Base-by-base conservation (phyloP, 2,888 invertebrate species). In the Drosophila neotestacea region DNA sequence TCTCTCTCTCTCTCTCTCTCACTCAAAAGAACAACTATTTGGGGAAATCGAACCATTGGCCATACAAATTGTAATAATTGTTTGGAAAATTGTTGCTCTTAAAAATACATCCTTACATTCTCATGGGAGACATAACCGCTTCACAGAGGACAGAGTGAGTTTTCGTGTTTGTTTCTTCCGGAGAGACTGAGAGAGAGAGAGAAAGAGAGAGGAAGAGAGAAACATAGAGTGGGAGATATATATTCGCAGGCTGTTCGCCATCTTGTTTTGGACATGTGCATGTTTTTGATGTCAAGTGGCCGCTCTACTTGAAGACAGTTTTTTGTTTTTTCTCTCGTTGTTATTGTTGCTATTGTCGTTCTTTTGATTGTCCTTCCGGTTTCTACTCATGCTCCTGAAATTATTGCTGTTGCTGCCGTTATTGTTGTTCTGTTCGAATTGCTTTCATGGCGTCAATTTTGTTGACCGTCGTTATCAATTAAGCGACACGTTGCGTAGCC, bases 391-490 rank as follows among this genome's bases (percentile, higher is more conserved):
- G 50, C 28, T 41, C 16, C 6, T 36, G 44, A 38, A 30, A 32
- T 48, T 44, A 32, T 38, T 59, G 51, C 30, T 61, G 39, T 47
- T 46, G 41, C 41, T 55, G 51, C 46, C 38, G 30, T 59, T 70
- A 51, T 48, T 51, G 56, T 41, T 79, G 66, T 64, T 69, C 59
- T 61, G 62, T 51, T 60, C 48, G 39, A 22, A 73, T 61, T 55
- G 74, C 70, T 52, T 74, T 4, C 11, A 44, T 11, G 6, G 11
- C 22, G 9, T 22, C 77, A 84, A 83, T 87, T 85, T 88, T 68
- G 88, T 87, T 87, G 85, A 85, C 62, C 62, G 79, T 85, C 88
- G 85, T 83, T 88, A 83, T 85, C 82, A 88, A 83, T 83, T 83
- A 88, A 77, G 73, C 73, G 88, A 82, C 82, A 85, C 82, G 82